phyloP scores from a whole-genome alignment of 2,888 invertebrate genomes.

The Euzetes globulus region DNA sequence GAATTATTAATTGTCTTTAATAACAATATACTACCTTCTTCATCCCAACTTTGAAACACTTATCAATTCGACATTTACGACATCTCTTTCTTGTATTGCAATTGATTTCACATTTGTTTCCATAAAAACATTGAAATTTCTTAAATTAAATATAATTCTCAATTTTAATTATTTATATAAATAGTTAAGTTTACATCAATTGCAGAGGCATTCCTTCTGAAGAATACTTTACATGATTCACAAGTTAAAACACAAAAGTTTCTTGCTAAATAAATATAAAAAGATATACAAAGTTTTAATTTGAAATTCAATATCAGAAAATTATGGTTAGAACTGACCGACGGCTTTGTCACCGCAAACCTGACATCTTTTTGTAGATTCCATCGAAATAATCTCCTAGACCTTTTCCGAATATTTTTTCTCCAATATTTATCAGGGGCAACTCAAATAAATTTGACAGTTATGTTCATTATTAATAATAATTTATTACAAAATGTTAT shows the following conservation, averaged over 20 bases:
- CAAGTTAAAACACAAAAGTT: conserved; percentile 93
- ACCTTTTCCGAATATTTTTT: no score
- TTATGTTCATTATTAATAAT: no score
- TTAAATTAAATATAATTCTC: not conserved
- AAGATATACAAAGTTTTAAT: no score
- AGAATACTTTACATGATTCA: conserved; percentile 95
- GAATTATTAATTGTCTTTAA: no score
- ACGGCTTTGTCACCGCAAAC: not conserved
- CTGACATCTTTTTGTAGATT: no score
- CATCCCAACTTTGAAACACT: conserved; percentile 91
- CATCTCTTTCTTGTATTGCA: conserved; percentile 87
- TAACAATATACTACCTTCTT: no score
- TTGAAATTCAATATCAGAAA: not conserved
- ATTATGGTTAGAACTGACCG: not conserved
- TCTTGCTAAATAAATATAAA: conserved; percentile 81
- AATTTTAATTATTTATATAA: not conserved
- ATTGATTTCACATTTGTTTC: conserved; percentile 80
- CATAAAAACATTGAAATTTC: conserved; percentile 77
- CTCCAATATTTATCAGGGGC: no score
- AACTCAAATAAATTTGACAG: no score
- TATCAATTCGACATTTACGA: conserved; percentile 86
- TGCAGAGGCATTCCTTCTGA: conserved; percentile 82
- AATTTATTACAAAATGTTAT: no score
- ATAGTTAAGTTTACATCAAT: conserved; percentile 58
- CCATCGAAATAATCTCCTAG: no score